A percentile compares a stretch with the other conserved stretches of the same genome.
Conservation (phyloP, 2,113 vertebrate genomes). For the Peromyscus polionotus region DNA sequence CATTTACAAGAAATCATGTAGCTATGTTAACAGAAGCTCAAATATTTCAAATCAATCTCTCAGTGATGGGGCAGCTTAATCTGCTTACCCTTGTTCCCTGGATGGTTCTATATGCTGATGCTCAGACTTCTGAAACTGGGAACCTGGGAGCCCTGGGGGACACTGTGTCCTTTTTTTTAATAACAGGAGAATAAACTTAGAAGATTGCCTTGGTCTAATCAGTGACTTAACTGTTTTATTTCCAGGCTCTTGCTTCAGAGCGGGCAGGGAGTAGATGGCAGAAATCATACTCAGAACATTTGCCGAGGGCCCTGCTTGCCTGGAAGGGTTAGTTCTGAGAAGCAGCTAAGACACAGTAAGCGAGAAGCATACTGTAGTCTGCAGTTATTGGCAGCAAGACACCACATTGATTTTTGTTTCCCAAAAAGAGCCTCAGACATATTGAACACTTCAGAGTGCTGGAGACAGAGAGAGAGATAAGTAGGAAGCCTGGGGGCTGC, state of each 20-base stretch:
- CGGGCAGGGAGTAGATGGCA: neutral
- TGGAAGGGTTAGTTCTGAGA: neutral
- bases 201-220: constrained; percentile 62
- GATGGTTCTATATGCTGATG: constrained; percentile 69
- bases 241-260: constrained; percentile 53
- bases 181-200: constrained; percentile 76
- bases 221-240: constrained; percentile 74
- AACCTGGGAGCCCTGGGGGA: constrained; percentile 75
- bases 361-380: rapidly evolving
- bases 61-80: constrained; percentile 70
- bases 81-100: constrained; percentile 79
- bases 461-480: neutral
- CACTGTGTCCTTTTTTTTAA: constrained; percentile 52
- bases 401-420: neutral
- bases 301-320: neutral
- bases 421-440: neutral
- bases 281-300: neutral
- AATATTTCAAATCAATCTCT: constrained; percentile 82
- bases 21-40: constrained; percentile 77
- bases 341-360: rapidly evolving
- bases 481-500: neutral
- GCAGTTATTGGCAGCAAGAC: neutral
- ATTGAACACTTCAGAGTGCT: neutral
- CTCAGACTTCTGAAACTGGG: constrained; percentile 76
- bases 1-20: constrained; percentile 82